These are phyloP conservation scores for Agriotes lineatus DNA, from an alignment of 2,888 invertebrate genomes.

Conservation along the genomic window DNA sequence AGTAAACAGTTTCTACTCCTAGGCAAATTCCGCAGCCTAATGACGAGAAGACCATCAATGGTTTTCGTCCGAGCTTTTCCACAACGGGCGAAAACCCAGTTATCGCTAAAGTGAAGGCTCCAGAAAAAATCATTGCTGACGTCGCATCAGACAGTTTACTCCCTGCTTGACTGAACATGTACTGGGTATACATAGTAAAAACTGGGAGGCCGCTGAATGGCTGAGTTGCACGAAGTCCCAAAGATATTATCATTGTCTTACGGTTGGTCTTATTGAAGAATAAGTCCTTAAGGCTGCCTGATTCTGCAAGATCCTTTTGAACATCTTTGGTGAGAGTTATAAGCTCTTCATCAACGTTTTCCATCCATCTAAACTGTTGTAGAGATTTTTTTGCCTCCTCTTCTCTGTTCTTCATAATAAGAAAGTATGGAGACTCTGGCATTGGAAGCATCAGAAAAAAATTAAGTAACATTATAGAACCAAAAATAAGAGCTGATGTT, in stretches of 20 bases:
- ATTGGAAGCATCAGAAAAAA: conserved; percentile 62
- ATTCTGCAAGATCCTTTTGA: conserved; percentile 56
- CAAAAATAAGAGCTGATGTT: conserved; percentile 21
- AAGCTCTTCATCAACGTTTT: conserved; percentile 54
- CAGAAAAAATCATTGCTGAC: conserved; percentile 56
- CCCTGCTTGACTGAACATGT: conserved; percentile 57
- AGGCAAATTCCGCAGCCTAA: conserved; percentile 49
- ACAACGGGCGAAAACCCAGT: conserved; percentile 47
- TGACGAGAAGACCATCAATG: conserved; percentile 50
- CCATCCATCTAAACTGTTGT: conserved; percentile 49
- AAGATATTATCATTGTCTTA: conserved; percentile 54
- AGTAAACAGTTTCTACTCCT: conserved; percentile 35
- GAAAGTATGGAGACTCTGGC: conserved; percentile 68
- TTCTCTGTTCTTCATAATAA: conserved; percentile 43
- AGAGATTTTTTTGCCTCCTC: conserved; percentile 54
- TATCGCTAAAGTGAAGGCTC: conserved; percentile 45
- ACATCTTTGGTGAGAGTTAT: conserved; percentile 53
- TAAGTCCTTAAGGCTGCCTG: conserved; percentile 55
- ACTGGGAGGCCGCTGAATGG: conserved; percentile 53
- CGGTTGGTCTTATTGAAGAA: conserved; percentile 53
- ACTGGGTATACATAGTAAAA: conserved; percentile 55
- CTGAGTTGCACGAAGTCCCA: conserved; percentile 55
- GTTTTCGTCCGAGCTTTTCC: conserved; percentile 53
- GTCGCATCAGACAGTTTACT: conserved; percentile 52
- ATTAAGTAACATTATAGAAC: background rate